These are phyloP conservation scores for Rhea americana DNA, from an alignment of 2,113 vertebrate genomes.

Conservation along the genomic window DNA sequence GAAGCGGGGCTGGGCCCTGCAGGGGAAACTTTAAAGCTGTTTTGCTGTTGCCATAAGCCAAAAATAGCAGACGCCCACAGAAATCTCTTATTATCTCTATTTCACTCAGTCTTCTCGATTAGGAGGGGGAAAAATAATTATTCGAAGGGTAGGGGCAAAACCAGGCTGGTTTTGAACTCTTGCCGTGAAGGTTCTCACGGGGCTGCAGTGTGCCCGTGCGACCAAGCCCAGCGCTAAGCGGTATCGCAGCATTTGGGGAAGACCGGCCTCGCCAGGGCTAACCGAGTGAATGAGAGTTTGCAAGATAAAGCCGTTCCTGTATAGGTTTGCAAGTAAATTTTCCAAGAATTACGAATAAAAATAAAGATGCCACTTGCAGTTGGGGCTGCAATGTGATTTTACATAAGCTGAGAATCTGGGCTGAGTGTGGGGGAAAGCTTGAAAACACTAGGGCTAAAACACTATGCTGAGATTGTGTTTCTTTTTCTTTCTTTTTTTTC, in stretches of 20 bases:
- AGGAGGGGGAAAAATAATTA: background rate
- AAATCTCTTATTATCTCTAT: too few relatives aligned
- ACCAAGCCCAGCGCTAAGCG: too few relatives aligned
- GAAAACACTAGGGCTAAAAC: background rate
- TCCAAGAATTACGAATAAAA: background rate
- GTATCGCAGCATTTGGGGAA: too few relatives aligned
- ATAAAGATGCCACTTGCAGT: fast-evolving
- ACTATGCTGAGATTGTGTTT: background rate
- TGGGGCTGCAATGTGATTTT: background rate
- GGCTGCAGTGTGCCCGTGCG: too few relatives aligned
- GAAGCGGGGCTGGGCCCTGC: too few relatives aligned
- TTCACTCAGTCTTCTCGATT: background rate
- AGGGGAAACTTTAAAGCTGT: too few relatives aligned
- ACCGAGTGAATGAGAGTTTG: background rate
- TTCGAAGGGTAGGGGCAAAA: background rate
- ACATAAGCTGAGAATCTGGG: background rate
- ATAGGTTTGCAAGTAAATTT: background rate
- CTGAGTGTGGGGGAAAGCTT: background rate
- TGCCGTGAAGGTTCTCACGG: too few relatives aligned
- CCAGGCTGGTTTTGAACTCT: background rate
- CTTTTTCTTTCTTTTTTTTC: background rate
- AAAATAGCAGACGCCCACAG: too few relatives aligned
- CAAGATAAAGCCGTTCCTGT: background rate
- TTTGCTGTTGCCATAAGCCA: too few relatives aligned
- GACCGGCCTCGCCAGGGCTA: background rate